Evolutionary conservation across 2,113 vertebrate genomes (phyloP).

Genomic region (Forbesichthys papilliferus): DNA sequence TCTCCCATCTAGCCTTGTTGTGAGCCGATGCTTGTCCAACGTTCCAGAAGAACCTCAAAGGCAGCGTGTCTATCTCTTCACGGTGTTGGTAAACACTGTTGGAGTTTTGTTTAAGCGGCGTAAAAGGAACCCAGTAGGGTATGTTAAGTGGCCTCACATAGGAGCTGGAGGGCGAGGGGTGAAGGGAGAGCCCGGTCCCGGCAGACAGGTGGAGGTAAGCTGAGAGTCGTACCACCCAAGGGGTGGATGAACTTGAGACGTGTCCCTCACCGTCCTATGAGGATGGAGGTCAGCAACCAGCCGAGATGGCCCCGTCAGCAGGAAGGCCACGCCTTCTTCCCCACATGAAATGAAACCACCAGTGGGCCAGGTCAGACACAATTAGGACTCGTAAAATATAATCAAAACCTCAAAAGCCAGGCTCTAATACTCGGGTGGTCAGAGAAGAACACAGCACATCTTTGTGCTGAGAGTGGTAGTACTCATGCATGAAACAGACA

Average conservation of each 20-base stretch:
- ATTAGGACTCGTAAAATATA: slow-evolving; percentile 81
- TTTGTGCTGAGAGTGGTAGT: slow-evolving; percentile 55
- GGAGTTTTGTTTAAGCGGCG: slow-evolving; percentile 60
- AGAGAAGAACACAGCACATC: slow-evolving; percentile 65
- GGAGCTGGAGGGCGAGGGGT: slow-evolving; percentile 63
- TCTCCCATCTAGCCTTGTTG: slow-evolving; percentile 29
- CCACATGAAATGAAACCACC: slow-evolving; percentile 67
- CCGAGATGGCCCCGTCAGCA: slow-evolving; percentile 45
- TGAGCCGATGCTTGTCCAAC: slow-evolving; percentile 28
- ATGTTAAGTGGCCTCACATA: slow-evolving; percentile 69
- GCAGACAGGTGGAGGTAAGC: slow-evolving; percentile 79
- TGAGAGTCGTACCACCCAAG: slow-evolving; percentile 78
- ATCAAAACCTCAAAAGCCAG: slow-evolving; percentile 72
- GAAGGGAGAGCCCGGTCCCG: slow-evolving; percentile 60
- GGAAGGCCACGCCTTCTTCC: slow-evolving; percentile 44
- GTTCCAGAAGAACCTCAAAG: not conserved
- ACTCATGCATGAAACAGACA: slow-evolving; percentile 67
- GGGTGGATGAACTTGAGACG: slow-evolving; percentile 79
- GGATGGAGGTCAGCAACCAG: slow-evolving; percentile 73
- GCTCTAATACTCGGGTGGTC: slow-evolving; percentile 66
- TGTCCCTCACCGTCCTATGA: slow-evolving; percentile 76
- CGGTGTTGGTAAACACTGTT: slow-evolving; percentile 54
- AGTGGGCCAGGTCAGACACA: slow-evolving; percentile 64
- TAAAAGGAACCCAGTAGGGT: slow-evolving; percentile 63
- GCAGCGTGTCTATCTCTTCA: not conserved